Evolutionary conservation across 2,888 invertebrate species (phyloP).

Genomic region (Hemistola chrysoprasaria): DNA sequence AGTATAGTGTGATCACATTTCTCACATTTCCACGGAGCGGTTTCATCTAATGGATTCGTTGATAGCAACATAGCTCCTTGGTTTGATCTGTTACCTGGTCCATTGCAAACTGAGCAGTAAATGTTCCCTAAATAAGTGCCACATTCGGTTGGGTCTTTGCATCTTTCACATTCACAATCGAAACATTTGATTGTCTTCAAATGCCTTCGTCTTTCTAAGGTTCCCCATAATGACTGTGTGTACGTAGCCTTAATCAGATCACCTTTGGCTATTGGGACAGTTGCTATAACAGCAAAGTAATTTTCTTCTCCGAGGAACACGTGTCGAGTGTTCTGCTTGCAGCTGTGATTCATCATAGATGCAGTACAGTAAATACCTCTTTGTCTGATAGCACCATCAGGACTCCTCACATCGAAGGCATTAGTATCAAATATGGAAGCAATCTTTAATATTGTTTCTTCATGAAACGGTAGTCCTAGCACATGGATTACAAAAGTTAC

Average conservation of each 20-base stretch:
- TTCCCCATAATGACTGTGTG: conserved; percentile 87
- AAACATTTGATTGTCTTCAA: conserved; percentile 85
- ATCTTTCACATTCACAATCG: conserved; percentile 85
- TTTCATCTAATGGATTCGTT: conserved; percentile 81
- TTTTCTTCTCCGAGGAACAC: conserved; percentile 83
- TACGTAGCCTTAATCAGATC: conserved; percentile 86
- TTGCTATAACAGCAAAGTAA: conserved; percentile 84
- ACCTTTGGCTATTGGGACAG: conserved; percentile 85
- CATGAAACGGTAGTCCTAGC: conserved; percentile 78
- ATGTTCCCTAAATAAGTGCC: conserved; percentile 84
- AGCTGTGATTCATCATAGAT: conserved; percentile 88
- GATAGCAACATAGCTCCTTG: conserved; percentile 80
- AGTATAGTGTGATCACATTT: conserved; percentile 82
- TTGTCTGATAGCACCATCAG: conserved; percentile 72
- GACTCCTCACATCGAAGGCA: conserved; percentile 85
- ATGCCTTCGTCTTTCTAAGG: conserved; percentile 84
- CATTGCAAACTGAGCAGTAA: conserved; percentile 84
- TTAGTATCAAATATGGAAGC: conserved; percentile 89
- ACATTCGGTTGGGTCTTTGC: conserved; percentile 86
- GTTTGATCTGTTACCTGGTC: conserved; percentile 46
- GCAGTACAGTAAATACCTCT: conserved; percentile 85
- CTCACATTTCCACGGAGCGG: conserved; percentile 85
- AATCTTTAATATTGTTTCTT: conserved; percentile 81
- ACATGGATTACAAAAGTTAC: conserved; percentile 84
- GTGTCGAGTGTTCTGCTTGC: conserved; percentile 87